These are phyloP conservation scores for Panthera uncia DNA, from an alignment of 2,113 vertebrate species.

Conservation along the genomic window DNA sequence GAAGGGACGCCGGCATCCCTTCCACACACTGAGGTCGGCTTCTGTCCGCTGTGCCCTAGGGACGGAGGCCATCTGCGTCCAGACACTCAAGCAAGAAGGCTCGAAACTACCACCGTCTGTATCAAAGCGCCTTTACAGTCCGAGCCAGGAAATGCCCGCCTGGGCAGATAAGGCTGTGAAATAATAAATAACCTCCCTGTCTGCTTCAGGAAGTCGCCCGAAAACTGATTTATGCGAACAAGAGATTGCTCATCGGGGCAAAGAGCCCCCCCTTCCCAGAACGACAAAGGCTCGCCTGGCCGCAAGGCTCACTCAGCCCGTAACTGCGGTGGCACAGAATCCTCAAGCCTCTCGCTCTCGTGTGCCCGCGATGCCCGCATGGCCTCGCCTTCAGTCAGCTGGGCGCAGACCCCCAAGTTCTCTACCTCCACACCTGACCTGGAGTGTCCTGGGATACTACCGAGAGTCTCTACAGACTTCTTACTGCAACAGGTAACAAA, in stretches of 20 bases:
- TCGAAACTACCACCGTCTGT: background rate
- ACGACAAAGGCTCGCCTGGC: background rate
- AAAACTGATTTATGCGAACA: background rate
- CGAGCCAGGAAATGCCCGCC: background rate
- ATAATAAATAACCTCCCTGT: rapidly evolving
- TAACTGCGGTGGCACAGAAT: rapidly evolving
- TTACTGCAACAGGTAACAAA: rapidly evolving
- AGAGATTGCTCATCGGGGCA: background rate
- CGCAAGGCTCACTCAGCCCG: rapidly evolving
- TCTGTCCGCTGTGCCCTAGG: background rate
- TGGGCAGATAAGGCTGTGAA: background rate
- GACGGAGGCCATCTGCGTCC: background rate
- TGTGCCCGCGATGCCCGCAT: rapidly evolving
- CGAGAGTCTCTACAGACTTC: background rate
- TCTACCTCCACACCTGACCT: too few species aligned
- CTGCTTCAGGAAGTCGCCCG: background rate
- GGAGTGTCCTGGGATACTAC: background rate
- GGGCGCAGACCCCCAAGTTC: background rate
- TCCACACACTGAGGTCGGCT: rapidly evolving
- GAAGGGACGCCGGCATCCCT: background rate
- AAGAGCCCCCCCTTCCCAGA: background rate
- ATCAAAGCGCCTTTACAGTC: rapidly evolving
- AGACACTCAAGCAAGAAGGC: too few species aligned
- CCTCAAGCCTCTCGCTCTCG: rapidly evolving
- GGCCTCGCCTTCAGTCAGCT: rapidly evolving